phyloP scores from a whole-genome alignment of 2,113 vertebrate genomes.

The Atractosteus spatula region DNA sequence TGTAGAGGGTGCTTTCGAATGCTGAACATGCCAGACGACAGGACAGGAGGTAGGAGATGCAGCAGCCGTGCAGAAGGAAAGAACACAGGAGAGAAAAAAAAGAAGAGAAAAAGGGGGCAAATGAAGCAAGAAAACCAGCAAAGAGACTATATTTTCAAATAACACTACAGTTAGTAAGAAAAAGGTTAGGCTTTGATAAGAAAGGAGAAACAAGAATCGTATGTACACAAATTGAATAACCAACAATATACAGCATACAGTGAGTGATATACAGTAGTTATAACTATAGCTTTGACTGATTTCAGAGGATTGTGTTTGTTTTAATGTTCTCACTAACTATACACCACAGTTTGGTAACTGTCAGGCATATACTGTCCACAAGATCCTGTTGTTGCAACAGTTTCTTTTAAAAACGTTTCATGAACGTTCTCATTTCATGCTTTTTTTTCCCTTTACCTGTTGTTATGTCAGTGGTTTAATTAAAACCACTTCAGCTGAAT shows the following conservation, averaged over 20 bases:
- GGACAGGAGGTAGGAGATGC: slow-evolving; percentile 53
- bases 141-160: slow-evolving; percentile 56
- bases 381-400: too few relatives aligned
- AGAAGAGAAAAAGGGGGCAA: slow-evolving; percentile 79
- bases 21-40: slow-evolving; percentile 73
- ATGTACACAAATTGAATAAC: slow-evolving; percentile 6
- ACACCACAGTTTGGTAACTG: too few relatives aligned
- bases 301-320: too few relatives aligned
- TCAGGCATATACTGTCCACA: too few relatives aligned
- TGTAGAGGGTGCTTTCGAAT: slow-evolving; percentile 89
- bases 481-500: too few relatives aligned
- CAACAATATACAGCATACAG: slow-evolving; percentile 9
- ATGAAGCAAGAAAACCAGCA: slow-evolving; percentile 87
- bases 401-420: too few relatives aligned
- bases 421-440: too few relatives aligned
- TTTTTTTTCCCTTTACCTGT: too few relatives aligned
- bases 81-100: slow-evolving; percentile 74
- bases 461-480: too few relatives aligned
- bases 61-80: slow-evolving; percentile 52
- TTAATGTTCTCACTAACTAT: too few relatives aligned
- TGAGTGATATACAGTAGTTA: too few relatives aligned
- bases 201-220: slow-evolving; percentile 27
- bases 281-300: too few relatives aligned
- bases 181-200: slow-evolving; percentile 65
- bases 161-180: slow-evolving; percentile 75